Evolutionary conservation across 2,113 vertebrate species (phyloP).

Genomic region (Notiomystis cincta): DNA sequence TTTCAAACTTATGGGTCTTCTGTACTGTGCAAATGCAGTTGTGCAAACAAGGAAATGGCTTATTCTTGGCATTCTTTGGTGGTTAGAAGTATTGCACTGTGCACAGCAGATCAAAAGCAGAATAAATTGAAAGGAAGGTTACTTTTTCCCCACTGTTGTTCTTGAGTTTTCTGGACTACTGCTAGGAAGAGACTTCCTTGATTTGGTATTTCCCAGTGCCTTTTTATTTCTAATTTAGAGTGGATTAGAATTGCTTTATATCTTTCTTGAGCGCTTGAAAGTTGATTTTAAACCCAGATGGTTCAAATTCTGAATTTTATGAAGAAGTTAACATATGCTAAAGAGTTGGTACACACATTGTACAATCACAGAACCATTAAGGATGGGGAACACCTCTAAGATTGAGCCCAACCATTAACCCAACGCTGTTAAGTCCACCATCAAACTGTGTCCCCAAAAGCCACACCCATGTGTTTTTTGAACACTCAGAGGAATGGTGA

Average conservation of each 20-base stretch:
- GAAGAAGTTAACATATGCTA: not conserved
- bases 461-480: not conserved
- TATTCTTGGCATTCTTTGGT: not conserved
- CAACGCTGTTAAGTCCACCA: not conserved
- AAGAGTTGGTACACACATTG: not conserved
- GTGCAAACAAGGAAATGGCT: not conserved
- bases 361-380: not conserved
- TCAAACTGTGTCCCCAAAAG: not conserved
- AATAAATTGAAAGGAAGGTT: not conserved
- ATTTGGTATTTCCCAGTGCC: not conserved
- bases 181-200: not conserved
- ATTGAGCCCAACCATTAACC: not conserved
- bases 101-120: not conserved
- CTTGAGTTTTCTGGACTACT: not conserved
- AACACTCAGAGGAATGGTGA: not conserved
- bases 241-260: not conserved
- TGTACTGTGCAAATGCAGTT: not conserved
- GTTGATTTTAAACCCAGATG: not conserved
- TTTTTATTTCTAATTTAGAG: not conserved
- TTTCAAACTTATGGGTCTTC: not conserved
- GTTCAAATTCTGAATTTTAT: not conserved
- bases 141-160: not conserved
- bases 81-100: rapidly evolving
- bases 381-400: not conserved
- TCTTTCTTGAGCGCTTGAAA: not conserved